A percentile compares a stretch with the other conserved stretches of the same genome.
These are phyloP conservation scores for Drosophila lacicola DNA, from an alignment of 2,888 invertebrate genomes.

Conservation along the genomic window DNA sequence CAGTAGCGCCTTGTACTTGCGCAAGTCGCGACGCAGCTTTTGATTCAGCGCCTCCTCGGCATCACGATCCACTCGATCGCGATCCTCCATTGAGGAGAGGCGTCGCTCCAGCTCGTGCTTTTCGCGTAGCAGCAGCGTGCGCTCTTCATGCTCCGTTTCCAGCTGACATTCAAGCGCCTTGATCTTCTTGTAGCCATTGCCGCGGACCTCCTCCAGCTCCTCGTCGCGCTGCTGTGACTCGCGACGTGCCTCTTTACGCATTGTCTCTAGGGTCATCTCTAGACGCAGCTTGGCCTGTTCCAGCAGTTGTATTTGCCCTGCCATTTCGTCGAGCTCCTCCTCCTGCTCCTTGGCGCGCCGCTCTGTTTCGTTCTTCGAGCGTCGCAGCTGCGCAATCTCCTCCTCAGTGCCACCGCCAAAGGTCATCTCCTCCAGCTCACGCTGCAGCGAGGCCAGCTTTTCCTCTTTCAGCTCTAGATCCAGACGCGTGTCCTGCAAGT, in stretches of 20 bases:
- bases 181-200: constrained; percentile 95
- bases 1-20: constrained; percentile 94
- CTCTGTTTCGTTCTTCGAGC: constrained; percentile 94
- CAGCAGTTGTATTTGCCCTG: constrained; percentile 94
- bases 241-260: constrained; percentile 94
- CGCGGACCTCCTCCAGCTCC: constrained; percentile 96
- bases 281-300: constrained; percentile 96
- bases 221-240: constrained; percentile 96
- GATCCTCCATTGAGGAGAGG: constrained; percentile 91
- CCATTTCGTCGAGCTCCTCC: constrained; percentile 97
- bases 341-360: constrained; percentile 94
- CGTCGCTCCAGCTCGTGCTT: constrained; percentile 96
- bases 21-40: constrained; percentile 93
- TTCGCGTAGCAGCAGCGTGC: constrained; percentile 93
- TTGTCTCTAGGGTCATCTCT: constrained; percentile 97
- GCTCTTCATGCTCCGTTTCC: constrained; percentile 96
- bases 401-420: constrained; percentile 93
- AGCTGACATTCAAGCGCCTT: constrained; percentile 96
- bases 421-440: constrained; percentile 94
- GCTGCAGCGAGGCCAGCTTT: constrained; percentile 90
- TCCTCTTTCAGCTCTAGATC: constrained; percentile 96
- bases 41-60: constrained; percentile 90
- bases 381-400: constrained; percentile 92
- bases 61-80: constrained; percentile 90
- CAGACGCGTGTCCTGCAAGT: constrained; percentile 90